Percentiles rank a stretch among this genome's conserved stretches.
Conservation (phyloP, 2,888 invertebrate species). For the Pheosia tremula region DNA sequence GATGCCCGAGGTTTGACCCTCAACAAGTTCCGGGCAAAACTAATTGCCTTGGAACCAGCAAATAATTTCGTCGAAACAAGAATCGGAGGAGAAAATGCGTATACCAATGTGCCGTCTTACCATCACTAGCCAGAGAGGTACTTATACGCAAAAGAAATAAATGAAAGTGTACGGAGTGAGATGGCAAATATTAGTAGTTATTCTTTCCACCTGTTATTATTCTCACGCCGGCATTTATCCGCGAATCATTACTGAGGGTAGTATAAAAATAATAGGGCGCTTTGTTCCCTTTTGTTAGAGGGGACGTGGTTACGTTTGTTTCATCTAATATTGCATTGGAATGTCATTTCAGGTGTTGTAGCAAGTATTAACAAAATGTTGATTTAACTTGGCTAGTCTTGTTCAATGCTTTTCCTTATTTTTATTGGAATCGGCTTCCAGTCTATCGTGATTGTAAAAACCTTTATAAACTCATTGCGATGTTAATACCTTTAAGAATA, state of each 20-base stretch:
- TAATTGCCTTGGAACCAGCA: too few species aligned
- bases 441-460: too few species aligned
- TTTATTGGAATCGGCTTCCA: too few species aligned
- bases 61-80: too few species aligned
- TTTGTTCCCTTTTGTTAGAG: slow-evolving; percentile 35
- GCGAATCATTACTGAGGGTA: slow-evolving; percentile 40
- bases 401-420: too few species aligned
- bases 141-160: neutral
- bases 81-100: neutral
- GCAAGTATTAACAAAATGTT: neutral
- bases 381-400: neutral
- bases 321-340: slow-evolving; percentile 14
- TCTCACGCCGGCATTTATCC: slow-evolving; percentile 56
- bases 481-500: too few species aligned
- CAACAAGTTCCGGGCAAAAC: too few species aligned
- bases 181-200: slow-evolving; percentile 19
- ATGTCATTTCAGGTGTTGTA: neutral
- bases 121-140: neutral
- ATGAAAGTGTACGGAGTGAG: neutral
- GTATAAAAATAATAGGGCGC: slow-evolving; percentile 46
- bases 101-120: neutral
- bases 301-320: slow-evolving; percentile 10
- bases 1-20: too few species aligned
- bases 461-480: too few species aligned
- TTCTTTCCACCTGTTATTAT: slow-evolving; percentile 49